These are phyloP conservation scores for Chloroceryle aenea DNA, from an alignment of 2,113 vertebrate species.

Conservation along the genomic window DNA sequence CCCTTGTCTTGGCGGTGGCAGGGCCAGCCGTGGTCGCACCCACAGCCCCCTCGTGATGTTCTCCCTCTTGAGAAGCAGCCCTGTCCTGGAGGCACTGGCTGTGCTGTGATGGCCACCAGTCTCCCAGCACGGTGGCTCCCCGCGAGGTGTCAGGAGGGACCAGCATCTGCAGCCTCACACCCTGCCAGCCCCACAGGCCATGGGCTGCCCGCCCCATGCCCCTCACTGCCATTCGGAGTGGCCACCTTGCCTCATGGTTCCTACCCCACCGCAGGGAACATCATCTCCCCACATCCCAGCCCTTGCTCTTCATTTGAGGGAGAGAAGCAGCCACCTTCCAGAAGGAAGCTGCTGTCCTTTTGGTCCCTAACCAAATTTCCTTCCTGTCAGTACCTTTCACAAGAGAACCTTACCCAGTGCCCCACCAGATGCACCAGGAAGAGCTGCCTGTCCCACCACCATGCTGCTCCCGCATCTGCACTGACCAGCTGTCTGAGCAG, in stretches of 20 bases:
- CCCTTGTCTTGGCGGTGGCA: rapidly evolving
- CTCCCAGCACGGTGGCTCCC: background rate
- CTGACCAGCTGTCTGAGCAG: rapidly evolving
- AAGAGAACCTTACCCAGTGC: background rate
- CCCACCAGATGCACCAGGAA: rapidly evolving
- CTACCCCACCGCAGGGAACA: rapidly evolving
- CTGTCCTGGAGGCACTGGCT: rapidly evolving
- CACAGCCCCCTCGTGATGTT: rapidly evolving
- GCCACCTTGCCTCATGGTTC: no score
- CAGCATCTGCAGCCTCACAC: rapidly evolving
- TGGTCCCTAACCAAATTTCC: background rate
- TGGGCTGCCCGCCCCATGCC: rapidly evolving
- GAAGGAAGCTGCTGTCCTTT: background rate
- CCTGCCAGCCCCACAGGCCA: background rate
- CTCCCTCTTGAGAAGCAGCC: background rate
- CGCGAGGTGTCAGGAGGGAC: background rate
- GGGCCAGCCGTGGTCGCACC: background rate
- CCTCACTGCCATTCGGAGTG: rapidly evolving
- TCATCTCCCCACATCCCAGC: no score
- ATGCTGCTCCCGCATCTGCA: background rate
- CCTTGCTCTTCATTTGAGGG: rapidly evolving
- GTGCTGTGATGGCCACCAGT: rapidly evolving
- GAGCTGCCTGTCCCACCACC: rapidly evolving
- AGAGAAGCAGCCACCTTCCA: rapidly evolving
- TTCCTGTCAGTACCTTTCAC: rapidly evolving